Evolutionary conservation across 2,888 invertebrate species (phyloP).

Genomic region (Lacanobia oleracea): DNA sequence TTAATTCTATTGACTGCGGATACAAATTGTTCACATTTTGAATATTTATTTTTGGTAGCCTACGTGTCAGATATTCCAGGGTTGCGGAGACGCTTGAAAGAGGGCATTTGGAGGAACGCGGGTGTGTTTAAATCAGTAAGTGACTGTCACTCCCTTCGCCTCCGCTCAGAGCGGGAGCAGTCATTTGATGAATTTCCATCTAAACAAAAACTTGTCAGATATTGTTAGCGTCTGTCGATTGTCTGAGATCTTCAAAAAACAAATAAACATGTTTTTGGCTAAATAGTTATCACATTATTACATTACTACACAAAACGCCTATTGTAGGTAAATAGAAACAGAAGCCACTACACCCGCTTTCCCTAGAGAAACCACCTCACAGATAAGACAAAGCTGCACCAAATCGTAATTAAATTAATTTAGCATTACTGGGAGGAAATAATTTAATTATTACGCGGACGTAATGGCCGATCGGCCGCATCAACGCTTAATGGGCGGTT

Average conservation of each 20-base stretch:
- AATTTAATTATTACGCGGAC: constrained; percentile 63
- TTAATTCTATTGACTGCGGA: not conserved
- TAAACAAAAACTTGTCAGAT: too few species aligned
- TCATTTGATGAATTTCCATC: too few species aligned
- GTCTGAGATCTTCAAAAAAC: not conserved
- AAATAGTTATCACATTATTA: not conserved
- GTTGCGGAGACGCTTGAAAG: too few species aligned
- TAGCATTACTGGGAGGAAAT: constrained; percentile 51
- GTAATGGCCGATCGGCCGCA: constrained; percentile 63
- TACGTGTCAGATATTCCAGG: too few species aligned
- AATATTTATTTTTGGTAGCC: too few species aligned
- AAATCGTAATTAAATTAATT: constrained; percentile 60
- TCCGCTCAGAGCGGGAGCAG: too few species aligned
- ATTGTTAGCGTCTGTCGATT: too few species aligned
- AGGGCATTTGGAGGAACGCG: too few species aligned
- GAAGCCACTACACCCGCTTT: constrained; percentile 43
- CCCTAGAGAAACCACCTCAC: constrained; percentile 45
- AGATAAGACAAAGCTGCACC: constrained; percentile 56
- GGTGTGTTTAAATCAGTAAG: too few species aligned
- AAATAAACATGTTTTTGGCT: not conserved
- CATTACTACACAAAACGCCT: not conserved
- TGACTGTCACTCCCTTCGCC: too few species aligned
- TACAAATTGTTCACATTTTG: too few species aligned
- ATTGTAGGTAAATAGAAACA: not conserved
- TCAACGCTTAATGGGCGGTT: constrained; percentile 62